Evolutionary conservation across 2,113 vertebrate species (phyloP), one percentile per base, ranked within the genome.

Genomic region (Struthidea cinerea): DNA sequence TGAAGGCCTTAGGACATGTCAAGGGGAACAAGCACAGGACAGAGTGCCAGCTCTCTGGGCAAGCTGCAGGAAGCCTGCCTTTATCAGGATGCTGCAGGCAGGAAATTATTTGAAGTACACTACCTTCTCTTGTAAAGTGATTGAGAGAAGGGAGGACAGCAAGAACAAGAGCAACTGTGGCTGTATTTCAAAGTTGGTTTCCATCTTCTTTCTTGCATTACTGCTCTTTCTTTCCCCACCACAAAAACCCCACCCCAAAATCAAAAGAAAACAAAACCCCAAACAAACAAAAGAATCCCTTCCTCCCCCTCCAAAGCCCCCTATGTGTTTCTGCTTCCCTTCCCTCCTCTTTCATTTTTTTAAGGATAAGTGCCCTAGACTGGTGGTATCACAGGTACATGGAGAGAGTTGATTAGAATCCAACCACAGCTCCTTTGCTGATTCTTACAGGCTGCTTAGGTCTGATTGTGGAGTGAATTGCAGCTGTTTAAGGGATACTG

Each of bases 11-110:
- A 93, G 90, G 86, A 93, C 88, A 60, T 78, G 92, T 94, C 79
- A 90, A 92, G 83, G 76, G 53, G 86, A 95, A 64, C 83, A 92
- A 94, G 85, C 59, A 26, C 14, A 94, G 94, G 96, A 94, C 91
- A 87, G 95, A 96, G 49, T 49, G 84, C 93, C 91, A 95, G 76
- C 90, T 92, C 2, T 0, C 60, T 56, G 69, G 92, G 88, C 88
- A 90, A 81, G 82, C 49, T 52, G 88, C 83, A 95, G 94, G 94
- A 96, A 97, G 65, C 65, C 88, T 94, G 90, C 52, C 86, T 96
- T 97, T 96, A 95, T 96, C 94, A 93, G 90, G 93, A 96, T 94
- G 96, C 94, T 96, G 84, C 94, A 96, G 96, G 85, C 93, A 97
- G 96, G 96, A 97, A 95, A 87, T 93, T 20, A 94, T 93, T 94